Base-by-base conservation (phyloP, 1,140 invertebrate species). In the Agraylea sexmaculata region DNA sequence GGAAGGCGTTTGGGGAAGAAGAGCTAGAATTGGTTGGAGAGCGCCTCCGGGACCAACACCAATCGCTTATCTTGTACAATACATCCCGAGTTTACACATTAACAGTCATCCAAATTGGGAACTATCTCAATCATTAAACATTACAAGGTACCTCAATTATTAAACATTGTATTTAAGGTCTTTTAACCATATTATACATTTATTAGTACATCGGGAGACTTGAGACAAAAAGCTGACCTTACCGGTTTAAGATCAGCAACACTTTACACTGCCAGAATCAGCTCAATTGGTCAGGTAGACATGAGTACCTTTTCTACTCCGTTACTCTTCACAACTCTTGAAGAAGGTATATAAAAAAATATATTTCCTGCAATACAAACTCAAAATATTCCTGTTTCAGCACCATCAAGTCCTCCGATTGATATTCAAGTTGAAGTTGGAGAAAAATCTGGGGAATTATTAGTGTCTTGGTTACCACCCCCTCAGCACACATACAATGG, bases 401-500 rank as follows among this genome's bases (percentile, higher is more conserved):
- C 60, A 5, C 62, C 62, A 20, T 60, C 62, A 20, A 57, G 56
- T 8, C 49, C 64, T 3, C 62, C 64, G 4, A 43, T 49, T 5
- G 58, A 54, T 34, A 51, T 67, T 11, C 54, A 57, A 39, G 63
- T 58, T 8, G 56, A 64, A 33, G 57, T 59, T 18, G 63, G 61
- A 4, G 54, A 59, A 4, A 56, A 55, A 19, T 62, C 64, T 11
- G 64, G 63, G 7, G 62, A 64, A 40, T 55, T 66, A 1, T 52
- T 52, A 15, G 50, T 60, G 15, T 55, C 57, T 2, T 58, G 73
- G 72, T 66, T 78, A 2, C 79, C 83, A 3, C 62, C 64, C 2
- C 66, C 72, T 1, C 64, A 73, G 33, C 73, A 80, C 27, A 68
- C 74, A 0, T 76, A 75, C 53, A 83, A 87, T 51, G 85, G 83